Conservation (phyloP, 2,113 vertebrate genomes). For the Scalopus aquaticus region DNA sequence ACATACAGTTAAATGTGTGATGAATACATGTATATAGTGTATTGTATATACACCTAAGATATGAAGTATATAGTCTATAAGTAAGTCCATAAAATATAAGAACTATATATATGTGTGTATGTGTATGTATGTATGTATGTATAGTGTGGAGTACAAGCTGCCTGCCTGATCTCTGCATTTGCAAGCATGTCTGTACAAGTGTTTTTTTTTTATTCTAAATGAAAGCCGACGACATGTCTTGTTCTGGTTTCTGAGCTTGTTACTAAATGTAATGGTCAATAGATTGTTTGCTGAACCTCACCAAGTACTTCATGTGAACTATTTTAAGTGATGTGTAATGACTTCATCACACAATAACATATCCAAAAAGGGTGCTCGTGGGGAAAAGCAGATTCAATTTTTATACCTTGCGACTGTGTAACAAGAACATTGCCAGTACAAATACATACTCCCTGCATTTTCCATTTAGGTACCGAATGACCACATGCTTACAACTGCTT, state of each 20-base stretch:
- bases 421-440: neutral
- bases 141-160: neutral
- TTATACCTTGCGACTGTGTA: neutral
- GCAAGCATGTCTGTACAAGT: too few relatives aligned
- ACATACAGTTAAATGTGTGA: neutral
- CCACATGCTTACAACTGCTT: neutral
- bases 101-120: neutral
- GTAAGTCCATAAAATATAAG: neutral
- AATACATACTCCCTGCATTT: neutral
- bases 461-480: neutral
- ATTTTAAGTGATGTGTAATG: constrained; percentile 25
- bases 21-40: neutral
- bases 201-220: neutral
- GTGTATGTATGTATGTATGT: too few relatives aligned
- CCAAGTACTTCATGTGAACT: neutral
- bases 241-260: constrained; percentile 6
- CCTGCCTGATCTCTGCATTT: neutral
- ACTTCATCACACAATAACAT: neutral
- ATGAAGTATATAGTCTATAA: neutral
- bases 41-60: too few relatives aligned
- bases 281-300: neutral
- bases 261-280: constrained; percentile 23
- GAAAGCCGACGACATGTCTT: neutral
- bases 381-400: neutral
- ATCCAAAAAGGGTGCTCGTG: neutral